Evolutionary conservation across 23 tunicate species (phyloP).

Genomic region (Trididemnum nubilum): DNA sequence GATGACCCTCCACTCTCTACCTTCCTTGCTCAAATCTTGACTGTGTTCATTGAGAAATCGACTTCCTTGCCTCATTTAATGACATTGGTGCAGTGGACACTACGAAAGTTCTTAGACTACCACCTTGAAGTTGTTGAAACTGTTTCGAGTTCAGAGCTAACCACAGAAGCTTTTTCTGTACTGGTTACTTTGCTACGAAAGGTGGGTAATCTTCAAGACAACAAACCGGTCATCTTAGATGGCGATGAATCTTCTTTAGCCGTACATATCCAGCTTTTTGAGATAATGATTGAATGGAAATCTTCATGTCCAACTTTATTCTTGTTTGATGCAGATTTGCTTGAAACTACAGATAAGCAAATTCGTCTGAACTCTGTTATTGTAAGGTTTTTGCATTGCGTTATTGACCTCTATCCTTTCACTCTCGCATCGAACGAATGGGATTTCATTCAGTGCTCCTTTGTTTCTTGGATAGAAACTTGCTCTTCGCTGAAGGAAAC

Average conservation of each 20-base stretch:
- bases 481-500: constrained; percentile 22
- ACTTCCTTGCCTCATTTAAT: neutral
- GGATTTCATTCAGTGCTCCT: constrained; percentile 70
- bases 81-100: neutral
- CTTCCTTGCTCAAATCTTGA: neutral
- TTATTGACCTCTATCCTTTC: constrained; percentile 6
- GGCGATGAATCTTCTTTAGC: neutral
- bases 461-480: constrained; percentile 82
- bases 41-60: neutral
- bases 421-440: constrained; percentile 32
- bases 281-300: constrained; percentile 25
- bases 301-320: constrained; percentile 16
- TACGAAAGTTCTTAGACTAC: neutral
- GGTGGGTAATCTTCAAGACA: neutral
- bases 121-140: neutral
- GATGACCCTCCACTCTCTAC: neutral
- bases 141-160: neutral
- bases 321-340: constrained; percentile 47
- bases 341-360: neutral
- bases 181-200: neutral
- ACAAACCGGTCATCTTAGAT: neutral
- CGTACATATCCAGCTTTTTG: neutral
- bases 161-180: neutral
- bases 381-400: constrained; percentile 28
- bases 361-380: constrained; percentile 39